These are phyloP conservation scores for Nudaria mundana DNA, from an alignment of 2,888 invertebrate genomes.

Conservation along the genomic window DNA sequence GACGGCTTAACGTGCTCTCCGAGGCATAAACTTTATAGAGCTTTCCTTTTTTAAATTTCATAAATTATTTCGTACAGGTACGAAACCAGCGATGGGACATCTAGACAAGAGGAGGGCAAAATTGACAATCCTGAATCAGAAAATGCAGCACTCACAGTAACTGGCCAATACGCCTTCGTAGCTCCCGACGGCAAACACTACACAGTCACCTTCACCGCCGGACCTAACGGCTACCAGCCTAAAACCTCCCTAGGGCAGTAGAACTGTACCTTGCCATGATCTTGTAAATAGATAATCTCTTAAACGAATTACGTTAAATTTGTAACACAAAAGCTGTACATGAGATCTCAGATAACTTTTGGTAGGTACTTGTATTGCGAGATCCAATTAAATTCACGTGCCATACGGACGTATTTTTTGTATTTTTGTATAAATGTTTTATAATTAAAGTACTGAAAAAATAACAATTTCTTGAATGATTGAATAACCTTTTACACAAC, in stretches of 20 bases:
- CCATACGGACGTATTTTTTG: constrained; percentile 58
- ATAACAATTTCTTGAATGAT: constrained; percentile 18
- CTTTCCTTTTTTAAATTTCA: too few relatives aligned
- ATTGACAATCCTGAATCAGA: constrained; percentile 84
- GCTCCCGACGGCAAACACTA: constrained; percentile 85
- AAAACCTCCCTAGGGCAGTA: constrained; percentile 75
- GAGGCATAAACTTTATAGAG: too few relatives aligned
- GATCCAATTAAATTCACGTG: constrained; percentile 61
- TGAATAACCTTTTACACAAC: too few relatives aligned
- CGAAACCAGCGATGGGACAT: constrained; percentile 85
- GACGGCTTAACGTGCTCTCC: too few relatives aligned
- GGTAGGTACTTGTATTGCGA: constrained; percentile 6
- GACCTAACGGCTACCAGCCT: constrained; percentile 83
- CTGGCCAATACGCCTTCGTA: constrained; percentile 83
- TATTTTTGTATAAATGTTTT: constrained; percentile 54
- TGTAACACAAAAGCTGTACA: constrained; percentile 21
- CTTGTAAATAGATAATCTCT: constrained; percentile 40
- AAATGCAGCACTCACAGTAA: constrained; percentile 83
- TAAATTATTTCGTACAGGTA: constrained; percentile 59
- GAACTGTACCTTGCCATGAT: constrained; percentile 5
- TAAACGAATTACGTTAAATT: constrained; percentile 13
- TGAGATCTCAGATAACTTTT: constrained; percentile 48
- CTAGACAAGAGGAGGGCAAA: constrained; percentile 83
- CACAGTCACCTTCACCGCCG: constrained; percentile 83
- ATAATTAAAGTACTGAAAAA: constrained; percentile 26